Conservation (phyloP, 2,888 invertebrate genomes). For the Rhingia rostrata region DNA sequence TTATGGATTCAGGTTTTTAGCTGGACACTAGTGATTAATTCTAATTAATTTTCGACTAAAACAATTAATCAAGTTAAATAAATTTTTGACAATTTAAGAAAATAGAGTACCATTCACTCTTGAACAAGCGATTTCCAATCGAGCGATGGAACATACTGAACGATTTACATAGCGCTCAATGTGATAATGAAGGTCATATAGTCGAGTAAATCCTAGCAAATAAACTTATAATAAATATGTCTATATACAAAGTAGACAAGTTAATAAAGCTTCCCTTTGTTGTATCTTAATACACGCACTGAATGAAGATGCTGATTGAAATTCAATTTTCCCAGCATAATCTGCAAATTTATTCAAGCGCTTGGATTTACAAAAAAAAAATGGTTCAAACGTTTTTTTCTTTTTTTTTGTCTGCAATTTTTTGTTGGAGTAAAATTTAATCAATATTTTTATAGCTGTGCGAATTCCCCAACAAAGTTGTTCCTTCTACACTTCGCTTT, state of each 20-base stretch:
- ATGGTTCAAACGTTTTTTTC: background rate
- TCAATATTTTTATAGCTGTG: constrained; percentile 64
- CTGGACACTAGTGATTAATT: no score
- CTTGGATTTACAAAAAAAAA: no score
- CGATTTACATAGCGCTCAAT: background rate
- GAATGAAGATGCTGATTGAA: constrained; percentile 5
- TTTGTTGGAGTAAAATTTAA: constrained; percentile 36
- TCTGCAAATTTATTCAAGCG: constrained; percentile 5
- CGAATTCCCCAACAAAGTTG: constrained; percentile 42
- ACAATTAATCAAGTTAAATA: no score
- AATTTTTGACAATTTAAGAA: no score
- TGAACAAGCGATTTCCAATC: no score
- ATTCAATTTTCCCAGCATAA: constrained; percentile 12
- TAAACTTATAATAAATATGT: background rate
- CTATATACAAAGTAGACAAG: background rate
- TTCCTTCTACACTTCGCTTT: constrained; percentile 16
- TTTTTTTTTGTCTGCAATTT: background rate
- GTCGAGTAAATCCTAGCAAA: constrained; percentile 13
- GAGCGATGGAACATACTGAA: no score
- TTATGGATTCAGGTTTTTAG: no score
- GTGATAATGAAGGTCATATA: constrained; percentile 20
- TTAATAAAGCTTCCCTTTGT: background rate
- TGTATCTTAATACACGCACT: background rate
- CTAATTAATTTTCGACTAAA: no score
- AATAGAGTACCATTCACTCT: no score